Evolutionary conservation across 2,888 invertebrate genomes (phyloP).

Genomic region (Clepsis dumicolana): DNA sequence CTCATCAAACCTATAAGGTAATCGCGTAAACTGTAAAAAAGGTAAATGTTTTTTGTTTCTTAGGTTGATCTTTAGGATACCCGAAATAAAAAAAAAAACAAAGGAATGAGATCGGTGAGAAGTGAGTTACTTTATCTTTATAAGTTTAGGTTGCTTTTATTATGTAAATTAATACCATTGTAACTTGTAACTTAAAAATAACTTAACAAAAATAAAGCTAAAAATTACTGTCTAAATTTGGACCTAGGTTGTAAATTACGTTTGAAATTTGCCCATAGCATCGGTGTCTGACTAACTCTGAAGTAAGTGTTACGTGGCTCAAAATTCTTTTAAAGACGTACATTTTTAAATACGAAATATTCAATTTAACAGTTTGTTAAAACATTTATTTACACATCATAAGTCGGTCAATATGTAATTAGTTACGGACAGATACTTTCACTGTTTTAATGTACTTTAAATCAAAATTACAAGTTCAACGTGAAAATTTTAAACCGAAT

Average conservation of each 20-base stretch:
- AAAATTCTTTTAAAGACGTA: background rate
- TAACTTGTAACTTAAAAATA: too few relatives aligned
- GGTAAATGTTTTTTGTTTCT: background rate
- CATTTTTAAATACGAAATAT: background rate
- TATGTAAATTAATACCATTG: too few relatives aligned
- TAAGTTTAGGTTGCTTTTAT: too few relatives aligned
- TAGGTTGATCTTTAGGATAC: background rate
- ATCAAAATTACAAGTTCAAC: constrained; percentile 11
- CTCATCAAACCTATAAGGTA: too few relatives aligned
- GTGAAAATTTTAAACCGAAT: background rate
- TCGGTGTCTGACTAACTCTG: background rate
- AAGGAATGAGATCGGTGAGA: too few relatives aligned
- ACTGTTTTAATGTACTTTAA: constrained; percentile 1
- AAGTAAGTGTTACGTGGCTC: background rate
- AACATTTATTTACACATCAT: constrained; percentile 39
- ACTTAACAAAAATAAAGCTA: too few relatives aligned
- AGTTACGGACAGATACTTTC: constrained; percentile 38
- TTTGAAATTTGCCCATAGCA: constrained; percentile 8
- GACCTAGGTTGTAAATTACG: too few relatives aligned
- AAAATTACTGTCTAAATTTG: constrained; percentile 1
- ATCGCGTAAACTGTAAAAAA: too few relatives aligned
- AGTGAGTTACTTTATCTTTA: too few relatives aligned
- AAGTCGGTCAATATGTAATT: constrained; percentile 43
- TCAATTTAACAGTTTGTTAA: constrained; percentile 5
- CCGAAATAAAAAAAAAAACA: too few relatives aligned